Conservation (phyloP, 1,140 invertebrate genomes). For the Drosophila kurseongensis region DNA sequence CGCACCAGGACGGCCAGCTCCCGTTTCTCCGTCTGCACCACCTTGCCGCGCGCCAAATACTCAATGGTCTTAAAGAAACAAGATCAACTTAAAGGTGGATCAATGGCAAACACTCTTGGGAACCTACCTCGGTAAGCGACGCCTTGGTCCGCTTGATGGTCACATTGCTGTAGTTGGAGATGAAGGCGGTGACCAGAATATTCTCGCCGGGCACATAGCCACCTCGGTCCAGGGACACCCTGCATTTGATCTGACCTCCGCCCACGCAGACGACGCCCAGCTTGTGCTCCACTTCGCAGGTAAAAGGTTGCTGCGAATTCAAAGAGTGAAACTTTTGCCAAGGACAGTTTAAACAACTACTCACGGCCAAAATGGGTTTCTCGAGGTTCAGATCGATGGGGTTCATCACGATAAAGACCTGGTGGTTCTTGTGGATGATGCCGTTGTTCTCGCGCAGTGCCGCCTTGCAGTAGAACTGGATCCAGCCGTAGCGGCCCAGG, state of each 20-base stretch:
- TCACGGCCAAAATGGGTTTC: slow-evolving; percentile 93
- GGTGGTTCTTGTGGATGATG: slow-evolving; percentile 97
- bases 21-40: slow-evolving; percentile 93
- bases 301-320: slow-evolving; percentile 92
- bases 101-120: not conserved
- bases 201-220: slow-evolving; percentile 97
- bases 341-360: slow-evolving; percentile 47
- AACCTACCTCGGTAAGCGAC: slow-evolving; percentile 90
- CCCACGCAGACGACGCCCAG: slow-evolving; percentile 94
- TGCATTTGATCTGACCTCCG: slow-evolving; percentile 92
- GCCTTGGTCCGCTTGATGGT: slow-evolving; percentile 91
- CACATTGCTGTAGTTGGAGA: slow-evolving; percentile 94
- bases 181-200: slow-evolving; percentile 92
- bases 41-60: slow-evolving; percentile 94
- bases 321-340: not conserved
- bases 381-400: slow-evolving; percentile 97
- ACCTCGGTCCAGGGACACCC: slow-evolving; percentile 94
- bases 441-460: slow-evolving; percentile 95
- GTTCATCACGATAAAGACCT: slow-evolving; percentile 98
- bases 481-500: slow-evolving; percentile 97
- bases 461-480: slow-evolving; percentile 97
- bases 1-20: slow-evolving; percentile 92
- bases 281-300: slow-evolving; percentile 95
- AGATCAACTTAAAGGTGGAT: not conserved
- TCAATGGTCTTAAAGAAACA: slow-evolving; percentile 90